Base-by-base conservation (phyloP, 2,888 invertebrate genomes). In the Polyommatus iphigenia region DNA sequence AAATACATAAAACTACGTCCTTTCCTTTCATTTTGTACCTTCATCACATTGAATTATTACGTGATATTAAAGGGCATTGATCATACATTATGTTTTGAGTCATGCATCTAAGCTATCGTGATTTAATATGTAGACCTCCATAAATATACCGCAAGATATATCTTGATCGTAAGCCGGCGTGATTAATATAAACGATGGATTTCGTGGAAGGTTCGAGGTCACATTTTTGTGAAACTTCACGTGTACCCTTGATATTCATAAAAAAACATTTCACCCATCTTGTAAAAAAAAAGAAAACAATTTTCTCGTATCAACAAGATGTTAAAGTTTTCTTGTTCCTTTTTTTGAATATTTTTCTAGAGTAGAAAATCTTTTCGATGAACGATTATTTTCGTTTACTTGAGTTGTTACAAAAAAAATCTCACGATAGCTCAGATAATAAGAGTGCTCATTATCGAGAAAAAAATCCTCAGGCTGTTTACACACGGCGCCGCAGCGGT, bases 181-280 rank as follows among this genome's bases (percentile, higher is more conserved):
- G 62, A 62, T 62, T 62, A 62, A 62, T 62, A 62, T 62, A 24
- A 62, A 62, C 62, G 62, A 62, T 62, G 62, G 62, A 24, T 62
- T 62, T 24, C 24, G 20, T 20, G 13, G 62, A 62, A 62, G 62
- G 62, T 62, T 1, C 13, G 62, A 62, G 62, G 62, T 62, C 13
- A 24, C 24, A 62, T 62, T 62, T 62, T 62, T 62, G 24, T 62
- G 62, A 62, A 62, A 62, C 62, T 62, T 24, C 24, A 24, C 24
- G 62, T 62, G 24, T 62, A 62, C 8, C 4, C 24, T 20, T 62
- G 24, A 13, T 62, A 24, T 62, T 24, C 24, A 62, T 24, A 13
- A 62, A 62, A 59, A 24, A 13, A 13, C 10, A 20, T 62, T 13
- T 62, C 6, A 20, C 20, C 62, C 24, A 24, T 24, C 0, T 10